Percentiles rank a stretch among this genome's conserved stretches.
Conservation (phyloP, 2,888 invertebrate genomes). For the Gortyna flavago region DNA sequence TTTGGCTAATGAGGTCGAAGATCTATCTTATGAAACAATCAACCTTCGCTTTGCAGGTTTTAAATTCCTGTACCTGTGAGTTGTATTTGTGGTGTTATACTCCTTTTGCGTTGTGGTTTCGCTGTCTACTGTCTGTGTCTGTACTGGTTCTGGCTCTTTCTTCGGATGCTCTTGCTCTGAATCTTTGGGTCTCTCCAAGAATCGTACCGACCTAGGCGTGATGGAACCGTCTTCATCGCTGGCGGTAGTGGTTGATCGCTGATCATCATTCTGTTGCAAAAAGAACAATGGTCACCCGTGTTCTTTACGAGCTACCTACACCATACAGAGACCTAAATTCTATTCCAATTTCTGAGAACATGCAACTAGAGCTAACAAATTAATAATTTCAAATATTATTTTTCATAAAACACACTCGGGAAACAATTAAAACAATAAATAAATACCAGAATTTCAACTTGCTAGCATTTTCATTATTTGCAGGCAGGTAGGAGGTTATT, state of each 20-base stretch:
- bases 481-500: not conserved
- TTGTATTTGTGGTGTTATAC: conserved; percentile 65
- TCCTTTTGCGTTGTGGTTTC: conserved; percentile 76
- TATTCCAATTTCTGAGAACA: not conserved
- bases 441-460: not conserved
- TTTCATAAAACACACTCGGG: not conserved
- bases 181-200: conserved; percentile 88
- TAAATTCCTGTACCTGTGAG: conserved; percentile 74
- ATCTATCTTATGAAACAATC: conserved; percentile 1
- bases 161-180: conserved; percentile 81
- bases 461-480: conserved; percentile 7
- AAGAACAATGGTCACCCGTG: conserved; percentile 1
- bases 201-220: conserved; percentile 92
- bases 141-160: conserved; percentile 66
- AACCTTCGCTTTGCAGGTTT: not conserved
- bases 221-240: conserved; percentile 90
- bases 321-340: not conserved
- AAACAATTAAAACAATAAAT: conserved; percentile 1
- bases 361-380: not conserved
- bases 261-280: conserved; percentile 81
- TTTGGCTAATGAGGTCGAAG: conserved; percentile 3
- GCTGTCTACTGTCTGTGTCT: conserved; percentile 53
- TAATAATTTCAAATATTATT: not conserved
- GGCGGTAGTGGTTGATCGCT: conserved; percentile 83
- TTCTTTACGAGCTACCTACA: not conserved